These are phyloP conservation scores for Apaloderma vittatum DNA, from an alignment of 2,113 vertebrate genomes.

Conservation along the genomic window DNA sequence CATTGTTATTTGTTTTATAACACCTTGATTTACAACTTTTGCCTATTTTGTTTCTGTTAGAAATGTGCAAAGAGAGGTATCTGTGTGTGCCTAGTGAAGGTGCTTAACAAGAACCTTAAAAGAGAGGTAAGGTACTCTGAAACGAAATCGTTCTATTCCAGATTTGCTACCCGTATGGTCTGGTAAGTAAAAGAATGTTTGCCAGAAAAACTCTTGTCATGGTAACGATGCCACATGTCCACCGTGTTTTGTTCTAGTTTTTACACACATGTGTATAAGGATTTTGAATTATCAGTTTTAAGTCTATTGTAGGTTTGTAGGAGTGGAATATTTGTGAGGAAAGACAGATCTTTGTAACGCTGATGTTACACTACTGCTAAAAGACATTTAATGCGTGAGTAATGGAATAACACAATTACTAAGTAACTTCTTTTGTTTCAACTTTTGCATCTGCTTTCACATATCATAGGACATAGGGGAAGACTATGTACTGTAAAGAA, in stretches of 20 bases:
- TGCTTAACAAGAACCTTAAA: background rate
- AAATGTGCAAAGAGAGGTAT: background rate
- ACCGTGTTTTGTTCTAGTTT: background rate
- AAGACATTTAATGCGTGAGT: background rate
- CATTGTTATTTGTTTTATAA: background rate
- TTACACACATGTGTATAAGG: fast-evolving
- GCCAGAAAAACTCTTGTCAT: fast-evolving
- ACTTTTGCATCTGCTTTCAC: background rate
- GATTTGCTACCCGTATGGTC: background rate
- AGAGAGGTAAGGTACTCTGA: background rate
- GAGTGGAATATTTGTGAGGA: background rate
- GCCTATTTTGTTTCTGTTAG: background rate
- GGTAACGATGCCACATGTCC: background rate
- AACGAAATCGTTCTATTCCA: background rate
- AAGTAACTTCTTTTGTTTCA: background rate
- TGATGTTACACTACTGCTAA: background rate
- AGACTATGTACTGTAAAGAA: background rate
- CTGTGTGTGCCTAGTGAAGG: background rate
- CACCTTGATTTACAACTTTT: background rate
- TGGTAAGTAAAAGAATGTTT: background rate
- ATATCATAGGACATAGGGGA: background rate
- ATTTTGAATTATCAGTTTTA: background rate
- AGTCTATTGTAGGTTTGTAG: background rate
- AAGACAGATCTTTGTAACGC: background rate
- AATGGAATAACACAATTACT: background rate